Evolutionary conservation across 2,797 vertebrate species (phyloP), one percentile per base, ranked within the genome.

Genomic region (Glossophaga mutica): DNA sequence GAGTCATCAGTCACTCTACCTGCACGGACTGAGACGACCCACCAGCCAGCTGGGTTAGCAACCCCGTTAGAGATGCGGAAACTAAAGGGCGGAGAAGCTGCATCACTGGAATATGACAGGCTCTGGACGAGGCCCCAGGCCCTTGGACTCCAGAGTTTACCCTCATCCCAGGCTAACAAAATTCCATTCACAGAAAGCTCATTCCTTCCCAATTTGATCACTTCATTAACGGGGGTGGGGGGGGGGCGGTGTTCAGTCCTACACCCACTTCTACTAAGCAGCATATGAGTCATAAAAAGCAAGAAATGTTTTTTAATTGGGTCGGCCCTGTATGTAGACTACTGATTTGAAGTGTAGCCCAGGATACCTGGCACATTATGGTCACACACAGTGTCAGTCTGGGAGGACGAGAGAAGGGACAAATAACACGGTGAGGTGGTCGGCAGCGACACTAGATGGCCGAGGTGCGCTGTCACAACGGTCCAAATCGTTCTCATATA

Each of bases 391-490:
- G 15, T 48, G 55, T 87, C 39, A 71, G 81, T 65, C 62, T 95
- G 73, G 39, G 29, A 87, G 48, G 85, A 87, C 57, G 42, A 94
- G 79, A 96, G 68, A 92, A 85, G 73, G 57, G 83, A 90, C 57
- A 78, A 70, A 48, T 37, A 84, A 78, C 3, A 16, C 15, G 87
- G 52, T 50, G 76, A 81, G 50, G 37, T 65, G 44, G 44, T 67
- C 62, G 81, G 16, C 19, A 57, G 71, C 9, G 29, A 65, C 11
- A 44, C 3, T 90, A 39, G 39, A 34, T 8, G 15, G 48, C 44
- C 67, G 32, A 91, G 34, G 92, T 26, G 68, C 3, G 46, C 42
- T 82, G 70, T 42, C 37, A 71, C 16, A 74, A 59, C 39, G 73
- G 48, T 86, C 73, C 62, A 88, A 85, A 90, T 39, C 24, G 76